A percentile compares a stretch with the other conserved stretches of the same genome.
These are phyloP conservation scores for Pitangus sulphuratus DNA, from an alignment of 2,797 vertebrate genomes.

Conservation along the genomic window DNA sequence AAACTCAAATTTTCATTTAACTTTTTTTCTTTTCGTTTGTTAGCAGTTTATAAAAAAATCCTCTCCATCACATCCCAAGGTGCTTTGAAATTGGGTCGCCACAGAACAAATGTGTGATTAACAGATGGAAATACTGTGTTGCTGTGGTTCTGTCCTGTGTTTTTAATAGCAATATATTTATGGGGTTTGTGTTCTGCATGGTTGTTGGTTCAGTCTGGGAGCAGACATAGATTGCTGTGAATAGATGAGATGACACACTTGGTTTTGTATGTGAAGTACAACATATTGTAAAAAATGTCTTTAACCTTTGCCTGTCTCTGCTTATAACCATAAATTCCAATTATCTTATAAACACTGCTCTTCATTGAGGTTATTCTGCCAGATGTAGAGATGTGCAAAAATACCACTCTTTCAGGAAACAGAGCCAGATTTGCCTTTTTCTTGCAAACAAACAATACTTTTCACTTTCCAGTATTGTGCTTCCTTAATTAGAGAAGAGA, in stretches of 20 bases:
- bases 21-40: not conserved
- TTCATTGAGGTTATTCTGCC: not conserved
- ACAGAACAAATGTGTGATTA: not conserved
- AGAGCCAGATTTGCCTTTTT: not conserved
- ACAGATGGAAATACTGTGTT: not conserved
- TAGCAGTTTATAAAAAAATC: not conserved
- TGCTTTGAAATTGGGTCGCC: conserved; percentile 28
- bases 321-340: not conserved
- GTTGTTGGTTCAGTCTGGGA: not conserved
- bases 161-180: not conserved
- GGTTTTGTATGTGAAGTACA: not conserved
- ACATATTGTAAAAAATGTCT: not conserved
- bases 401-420: not conserved
- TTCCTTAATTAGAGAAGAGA: not conserved
- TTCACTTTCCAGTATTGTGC: not conserved
- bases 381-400: not conserved
- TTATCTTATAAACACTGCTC: not conserved
- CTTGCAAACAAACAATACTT: not conserved
- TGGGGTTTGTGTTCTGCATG: too few relatives aligned
- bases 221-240: not conserved
- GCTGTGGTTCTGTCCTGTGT: not conserved
- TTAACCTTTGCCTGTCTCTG: not conserved
- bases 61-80: conserved; percentile 15
- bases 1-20: not conserved
- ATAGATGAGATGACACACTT: not conserved